These are phyloP conservation scores for Epinotia ramella DNA, from an alignment of 2,888 invertebrate genomes.

Conservation along the genomic window DNA sequence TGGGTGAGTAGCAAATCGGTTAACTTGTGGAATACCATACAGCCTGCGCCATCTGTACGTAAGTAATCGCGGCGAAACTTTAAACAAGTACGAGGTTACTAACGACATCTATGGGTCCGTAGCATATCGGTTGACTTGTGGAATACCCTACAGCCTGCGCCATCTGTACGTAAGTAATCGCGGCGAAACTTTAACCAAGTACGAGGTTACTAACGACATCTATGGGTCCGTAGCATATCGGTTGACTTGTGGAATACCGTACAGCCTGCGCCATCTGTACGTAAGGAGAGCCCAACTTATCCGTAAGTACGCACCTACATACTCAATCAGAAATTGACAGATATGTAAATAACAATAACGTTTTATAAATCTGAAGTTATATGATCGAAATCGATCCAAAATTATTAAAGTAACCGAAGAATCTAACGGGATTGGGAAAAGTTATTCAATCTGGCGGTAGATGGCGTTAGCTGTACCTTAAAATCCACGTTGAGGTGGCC, in stretches of 20 bases:
- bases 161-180: not conserved
- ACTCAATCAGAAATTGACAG: not conserved
- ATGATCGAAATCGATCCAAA: not conserved
- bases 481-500: not conserved
- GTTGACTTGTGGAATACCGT: not conserved
- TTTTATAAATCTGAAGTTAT: not conserved
- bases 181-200: no score
- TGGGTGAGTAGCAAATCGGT: not conserved
- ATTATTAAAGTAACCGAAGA: not conserved
- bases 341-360: not conserved
- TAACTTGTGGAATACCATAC: not conserved
- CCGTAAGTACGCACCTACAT: not conserved
- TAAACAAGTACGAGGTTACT: not conserved
- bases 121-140: not conserved
- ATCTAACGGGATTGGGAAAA: not conserved
- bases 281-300: not conserved
- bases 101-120: slow-evolving; percentile 12
- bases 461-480: not conserved
- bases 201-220: slow-evolving; percentile 3
- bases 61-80: no score
- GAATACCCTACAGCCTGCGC: not conserved
- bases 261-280: not conserved
- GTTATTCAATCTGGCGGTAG: not conserved
- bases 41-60: not conserved
- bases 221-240: slow-evolving; percentile 1